Conservation (phyloP, 2,888 invertebrate species). For the Selenia dentaria region DNA sequence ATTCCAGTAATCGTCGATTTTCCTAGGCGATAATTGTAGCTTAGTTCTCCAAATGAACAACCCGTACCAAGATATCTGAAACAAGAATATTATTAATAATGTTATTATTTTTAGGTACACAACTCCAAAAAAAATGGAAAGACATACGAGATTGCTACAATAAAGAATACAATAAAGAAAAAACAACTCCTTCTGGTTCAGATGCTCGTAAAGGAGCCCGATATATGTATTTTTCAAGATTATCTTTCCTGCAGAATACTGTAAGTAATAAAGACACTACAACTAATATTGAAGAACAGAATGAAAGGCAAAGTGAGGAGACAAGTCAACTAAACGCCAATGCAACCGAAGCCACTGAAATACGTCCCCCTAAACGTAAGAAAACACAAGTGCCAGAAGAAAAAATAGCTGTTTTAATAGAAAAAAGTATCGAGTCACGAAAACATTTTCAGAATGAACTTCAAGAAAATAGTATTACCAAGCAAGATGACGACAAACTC, state of each 20-base stretch:
- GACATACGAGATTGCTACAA: constrained; percentile 39
- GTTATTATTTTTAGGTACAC: constrained; percentile 33
- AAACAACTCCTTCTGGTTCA: constrained; percentile 33
- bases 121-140: constrained; percentile 39
- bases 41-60: constrained; percentile 37
- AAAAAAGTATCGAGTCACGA: constrained; percentile 37
- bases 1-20: constrained; percentile 41
- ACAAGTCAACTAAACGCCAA: constrained; percentile 33
- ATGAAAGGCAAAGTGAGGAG: constrained; percentile 35
- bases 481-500: too few relatives aligned
- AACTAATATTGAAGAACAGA: constrained; percentile 35
- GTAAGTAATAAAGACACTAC: constrained; percentile 36
- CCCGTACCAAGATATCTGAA: constrained; percentile 40
- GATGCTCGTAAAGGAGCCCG: constrained; percentile 34
- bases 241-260: constrained; percentile 41
- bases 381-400: constrained; percentile 38
- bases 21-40: constrained; percentile 35
- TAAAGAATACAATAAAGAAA: constrained; percentile 36
- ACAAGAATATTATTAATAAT: constrained; percentile 30
- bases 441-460: constrained; percentile 34
- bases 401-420: constrained; percentile 36
- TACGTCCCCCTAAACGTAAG: constrained; percentile 35
- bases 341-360: constrained; percentile 35
- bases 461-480: constrained; percentile 34
- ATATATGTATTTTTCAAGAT: constrained; percentile 41